Evolutionary conservation across 2,113 vertebrate genomes (phyloP).

Genomic region (Prunella fulvescens): DNA sequence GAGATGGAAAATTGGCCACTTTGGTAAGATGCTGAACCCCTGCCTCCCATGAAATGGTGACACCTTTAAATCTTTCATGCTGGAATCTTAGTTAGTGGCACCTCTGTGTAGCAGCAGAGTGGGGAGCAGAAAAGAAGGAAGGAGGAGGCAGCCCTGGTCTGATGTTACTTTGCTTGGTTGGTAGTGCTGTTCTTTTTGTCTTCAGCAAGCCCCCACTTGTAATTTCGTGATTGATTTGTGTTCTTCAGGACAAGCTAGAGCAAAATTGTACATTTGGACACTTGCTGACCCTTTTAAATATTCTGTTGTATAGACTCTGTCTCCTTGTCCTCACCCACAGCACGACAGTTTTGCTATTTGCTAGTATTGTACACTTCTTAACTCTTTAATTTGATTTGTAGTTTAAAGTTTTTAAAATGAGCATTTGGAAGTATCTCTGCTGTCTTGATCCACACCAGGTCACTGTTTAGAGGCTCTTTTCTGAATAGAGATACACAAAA

Average conservation of each 20-base stretch:
- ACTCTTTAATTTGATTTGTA: background rate
- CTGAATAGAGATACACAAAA: background rate
- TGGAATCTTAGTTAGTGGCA: background rate
- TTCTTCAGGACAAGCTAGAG: background rate
- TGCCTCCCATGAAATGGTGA: background rate
- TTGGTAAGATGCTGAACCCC: slow-evolving; percentile 78
- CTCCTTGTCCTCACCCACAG: background rate
- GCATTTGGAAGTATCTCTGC: background rate
- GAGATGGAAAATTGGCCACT: slow-evolving; percentile 78
- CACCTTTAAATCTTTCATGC: background rate
- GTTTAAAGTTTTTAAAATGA: background rate
- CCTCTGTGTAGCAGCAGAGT: background rate
- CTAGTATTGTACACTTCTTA: background rate
- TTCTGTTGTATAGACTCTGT: background rate
- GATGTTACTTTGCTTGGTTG: background rate
- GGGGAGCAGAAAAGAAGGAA: background rate
- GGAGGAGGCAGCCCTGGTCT: background rate
- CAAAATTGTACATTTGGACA: background rate
- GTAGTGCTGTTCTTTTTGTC: background rate
- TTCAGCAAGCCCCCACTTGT: background rate
- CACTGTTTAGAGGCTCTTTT: background rate
- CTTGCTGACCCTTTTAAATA: background rate
- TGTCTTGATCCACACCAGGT: background rate
- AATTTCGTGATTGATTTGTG: background rate
- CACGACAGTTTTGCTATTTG: background rate